Evolutionary conservation across 2,797 vertebrate genomes (phyloP).

Genomic region (Sebastes cheni): DNA sequence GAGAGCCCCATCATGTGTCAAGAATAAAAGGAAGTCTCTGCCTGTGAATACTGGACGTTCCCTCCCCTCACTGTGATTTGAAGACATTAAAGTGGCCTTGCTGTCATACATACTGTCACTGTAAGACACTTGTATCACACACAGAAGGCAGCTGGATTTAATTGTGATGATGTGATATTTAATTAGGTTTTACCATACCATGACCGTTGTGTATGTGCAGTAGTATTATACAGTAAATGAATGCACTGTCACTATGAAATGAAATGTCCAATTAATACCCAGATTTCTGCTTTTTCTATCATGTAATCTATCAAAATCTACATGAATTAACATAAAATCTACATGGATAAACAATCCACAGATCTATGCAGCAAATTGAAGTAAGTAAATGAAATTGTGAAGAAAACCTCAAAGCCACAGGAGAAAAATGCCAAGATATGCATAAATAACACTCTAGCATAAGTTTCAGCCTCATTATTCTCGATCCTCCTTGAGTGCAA

Average conservation of each 20-base stretch:
- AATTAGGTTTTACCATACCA: background rate
- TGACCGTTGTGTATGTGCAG: slow-evolving; percentile 3
- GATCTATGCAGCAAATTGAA: background rate
- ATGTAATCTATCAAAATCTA: background rate
- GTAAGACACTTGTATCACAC: slow-evolving; percentile 1
- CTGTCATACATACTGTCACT: slow-evolving; percentile 38
- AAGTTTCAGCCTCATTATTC: slow-evolving; percentile 22
- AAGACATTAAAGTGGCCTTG: slow-evolving; percentile 36
- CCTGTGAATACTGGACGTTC: slow-evolving; percentile 11
- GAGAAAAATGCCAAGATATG: slow-evolving; percentile 32
- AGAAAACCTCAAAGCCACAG: background rate
- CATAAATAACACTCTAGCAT: background rate
- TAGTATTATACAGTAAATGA: background rate
- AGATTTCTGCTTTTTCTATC: background rate
- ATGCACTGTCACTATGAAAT: background rate
- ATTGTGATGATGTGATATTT: background rate
- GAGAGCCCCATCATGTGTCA: slow-evolving; percentile 57
- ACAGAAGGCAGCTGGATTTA: slow-evolving; percentile 12
- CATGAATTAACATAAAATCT: background rate
- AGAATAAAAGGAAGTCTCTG: slow-evolving; percentile 40
- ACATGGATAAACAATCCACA: background rate
- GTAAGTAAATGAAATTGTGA: background rate
- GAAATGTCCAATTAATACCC: background rate
- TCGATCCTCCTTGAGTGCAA: background rate
- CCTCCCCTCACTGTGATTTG: slow-evolving; percentile 15